These are phyloP conservation scores for Rhyzopertha dominica DNA, from an alignment of 1,140 invertebrate species.

Conservation along the genomic window DNA sequence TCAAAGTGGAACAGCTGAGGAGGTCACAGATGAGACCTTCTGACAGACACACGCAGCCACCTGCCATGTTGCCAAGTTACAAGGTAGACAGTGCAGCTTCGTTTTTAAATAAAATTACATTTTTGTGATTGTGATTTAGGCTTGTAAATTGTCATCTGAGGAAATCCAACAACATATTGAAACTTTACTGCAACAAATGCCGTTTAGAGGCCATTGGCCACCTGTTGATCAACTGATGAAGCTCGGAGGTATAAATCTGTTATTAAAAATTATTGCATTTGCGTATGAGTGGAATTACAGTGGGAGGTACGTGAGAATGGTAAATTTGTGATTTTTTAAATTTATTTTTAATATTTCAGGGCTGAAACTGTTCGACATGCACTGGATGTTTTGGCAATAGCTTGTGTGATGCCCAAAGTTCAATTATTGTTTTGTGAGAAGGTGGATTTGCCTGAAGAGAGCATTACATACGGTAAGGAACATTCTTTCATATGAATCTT, in stretches of 20 bases:
- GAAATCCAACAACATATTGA: conserved; percentile 82
- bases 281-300: conserved; percentile 89
- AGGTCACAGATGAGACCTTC: conserved; percentile 35
- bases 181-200: conserved; percentile 70
- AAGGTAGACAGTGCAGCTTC: conserved; percentile 49
- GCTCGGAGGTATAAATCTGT: conserved; percentile 75
- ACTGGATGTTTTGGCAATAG: conserved; percentile 84
- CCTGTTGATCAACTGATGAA: conserved; percentile 82
- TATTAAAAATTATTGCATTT: conserved; percentile 83
- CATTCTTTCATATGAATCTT: conserved; percentile 35
- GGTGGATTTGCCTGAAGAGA: conserved; percentile 70
- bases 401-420: conserved; percentile 82
- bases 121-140: conserved; percentile 47
- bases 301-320: conserved; percentile 72
- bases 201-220: conserved; percentile 71
- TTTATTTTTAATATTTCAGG: conserved; percentile 47
- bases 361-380: conserved; percentile 86
- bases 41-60: conserved; percentile 44
- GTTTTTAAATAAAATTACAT: background rate
- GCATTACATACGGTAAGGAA: conserved; percentile 62
- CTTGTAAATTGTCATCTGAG: conserved; percentile 66
- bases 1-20: conserved; percentile 77
- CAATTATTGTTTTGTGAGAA: conserved; percentile 76
- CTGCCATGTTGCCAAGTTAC: conserved; percentile 53
- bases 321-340: conserved; percentile 11